Percentiles rank a stretch among this genome's conserved stretches.
phyloP scores from a whole-genome alignment of 37 sponge, comb jelly and placozoan species.

The Agelas oroides region DNA sequence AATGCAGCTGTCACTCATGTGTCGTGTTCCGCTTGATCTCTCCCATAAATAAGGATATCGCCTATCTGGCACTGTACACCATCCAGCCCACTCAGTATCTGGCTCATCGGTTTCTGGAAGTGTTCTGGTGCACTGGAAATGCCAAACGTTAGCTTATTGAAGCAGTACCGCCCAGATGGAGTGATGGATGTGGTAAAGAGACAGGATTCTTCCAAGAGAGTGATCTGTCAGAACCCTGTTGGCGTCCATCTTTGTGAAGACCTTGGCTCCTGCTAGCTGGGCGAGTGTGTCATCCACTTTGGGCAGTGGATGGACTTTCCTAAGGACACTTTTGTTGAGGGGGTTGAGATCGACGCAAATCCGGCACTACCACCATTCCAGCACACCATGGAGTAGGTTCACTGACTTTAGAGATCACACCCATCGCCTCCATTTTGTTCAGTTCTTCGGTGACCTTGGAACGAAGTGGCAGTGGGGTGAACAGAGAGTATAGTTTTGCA shows the following conservation, averaged over 20 bases:
- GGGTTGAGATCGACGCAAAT: constrained; percentile 22
- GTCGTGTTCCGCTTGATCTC: constrained; percentile 28
- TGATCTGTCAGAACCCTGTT: constrained; percentile 32
- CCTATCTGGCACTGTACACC: constrained; percentile 39
- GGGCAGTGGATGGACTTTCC: constrained; percentile 19
- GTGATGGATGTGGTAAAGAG: constrained; percentile 25
- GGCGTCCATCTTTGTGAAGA: constrained; percentile 35
- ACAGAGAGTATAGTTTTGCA: constrained; percentile 29
- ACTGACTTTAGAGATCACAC: constrained; percentile 15
- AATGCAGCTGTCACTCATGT: not conserved
- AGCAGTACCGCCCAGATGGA: constrained; percentile 20
- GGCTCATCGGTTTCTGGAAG: constrained; percentile 13
- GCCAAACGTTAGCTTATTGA: constrained; percentile 19
- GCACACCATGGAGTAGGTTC: constrained; percentile 42
- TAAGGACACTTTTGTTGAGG: not conserved
- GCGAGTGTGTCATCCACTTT: constrained; percentile 24
- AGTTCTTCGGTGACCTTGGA: constrained; percentile 20
- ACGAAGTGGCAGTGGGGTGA: constrained; percentile 26
- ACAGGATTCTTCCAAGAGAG: not conserved
- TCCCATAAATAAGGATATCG: constrained; percentile 27
- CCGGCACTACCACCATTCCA: constrained; percentile 33
- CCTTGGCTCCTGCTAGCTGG: constrained; percentile 10
- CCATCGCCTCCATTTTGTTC: constrained; percentile 6
- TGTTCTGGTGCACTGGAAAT: constrained; percentile 5
- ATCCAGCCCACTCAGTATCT: constrained; percentile 8